Base-by-base conservation (phyloP, 1,140 invertebrate species). In the Cydia fagiglandana region DNA sequence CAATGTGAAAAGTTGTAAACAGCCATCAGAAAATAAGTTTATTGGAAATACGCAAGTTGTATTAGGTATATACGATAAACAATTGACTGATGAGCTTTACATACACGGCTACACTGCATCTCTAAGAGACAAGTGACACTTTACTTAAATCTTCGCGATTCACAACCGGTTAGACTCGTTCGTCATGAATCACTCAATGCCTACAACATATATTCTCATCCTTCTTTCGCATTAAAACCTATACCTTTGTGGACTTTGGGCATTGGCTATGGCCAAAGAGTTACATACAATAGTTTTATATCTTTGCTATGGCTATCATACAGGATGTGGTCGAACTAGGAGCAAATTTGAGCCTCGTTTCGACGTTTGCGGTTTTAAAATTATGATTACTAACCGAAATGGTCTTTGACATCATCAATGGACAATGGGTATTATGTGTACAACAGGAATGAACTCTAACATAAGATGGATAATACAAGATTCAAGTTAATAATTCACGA, bases 131-230 rank as follows among this genome's bases (percentile, higher is more conserved):
- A 61, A 20, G 20, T 61, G 56, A 61, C 56, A n/a, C 20, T 34
- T 34, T 34, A 34, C 34, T 61, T 61, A 61, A 24, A 61, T 61
- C 20, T 61, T 70, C 34, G 34, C n/a, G 28, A 38, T 70, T 41
- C 7, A 10, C 30, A 70, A 70, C 66, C 66, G 66, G 66, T 70
- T 45, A 41, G 34, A 70, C 30, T 70, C 7, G 66, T 41, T 34
- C 64, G 64, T 66, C 64, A 70, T 68, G 64, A 68, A 68, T 70
- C 66, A 70, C n/a, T 45, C 38, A 28, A 34, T 30, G 34, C 12
- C 17, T 20, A 38, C 66, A 70, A 38, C 45, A 70, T 38, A 41
- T 38, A 70, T 41, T 45, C 12, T n/a, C 24, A 10, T 70, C 66
- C 34, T 70, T 70, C 9, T 15, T 70, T 38, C 34, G 66, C 66